Base-by-base conservation (phyloP, 2,113 vertebrate genomes). In the Albula goreensis region DNA sequence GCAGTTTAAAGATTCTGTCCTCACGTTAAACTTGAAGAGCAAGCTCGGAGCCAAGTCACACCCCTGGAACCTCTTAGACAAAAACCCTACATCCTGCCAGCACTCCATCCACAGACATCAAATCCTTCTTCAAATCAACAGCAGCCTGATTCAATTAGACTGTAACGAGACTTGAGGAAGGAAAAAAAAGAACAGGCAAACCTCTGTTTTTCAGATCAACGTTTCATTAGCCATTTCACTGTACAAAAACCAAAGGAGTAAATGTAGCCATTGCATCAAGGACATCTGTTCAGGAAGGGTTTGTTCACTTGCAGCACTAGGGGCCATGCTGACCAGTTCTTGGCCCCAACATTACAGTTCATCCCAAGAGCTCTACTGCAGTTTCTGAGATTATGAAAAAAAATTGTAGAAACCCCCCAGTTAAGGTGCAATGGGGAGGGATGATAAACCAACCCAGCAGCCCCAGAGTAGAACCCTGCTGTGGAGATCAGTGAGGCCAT, bases 61-160 rank as follows among this genome's bases (percentile, higher is more conserved):
- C 84, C 87, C 80, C 78, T 85, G 83, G 80, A 56, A 88, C 49
- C 78, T 63, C 31, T 19, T 82, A 50, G 5, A 81, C 56, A 5
- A 85, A 86, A 49, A 63, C 15, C 78, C 85, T 56, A 48, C 80
- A 60, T 83, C 57, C 85, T 83, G 82, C 80, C 85, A 88, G 60
- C 13, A 22, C 80, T 83, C 77, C 31, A 82, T 89, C 86, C 56
- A 79, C 77, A 57, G 85, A 81, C 50, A 85, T 89, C 53, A 86
- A 78, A 78, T 77, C 53, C 56, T 85, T 84, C 53, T 74, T 81
- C 83, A 88, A 89, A 88, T 89, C 56, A 85, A 85, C 79, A 74
- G 80, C 86, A 83, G 74, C 86, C 52, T 80, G 83, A 85, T 87
- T 83, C 80, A 85, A 82, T 89, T 82, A 85, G 51, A 86, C 63